Conservation (phyloP, 2,797 vertebrate species). For the Hoplostethus mediterraneus region DNA sequence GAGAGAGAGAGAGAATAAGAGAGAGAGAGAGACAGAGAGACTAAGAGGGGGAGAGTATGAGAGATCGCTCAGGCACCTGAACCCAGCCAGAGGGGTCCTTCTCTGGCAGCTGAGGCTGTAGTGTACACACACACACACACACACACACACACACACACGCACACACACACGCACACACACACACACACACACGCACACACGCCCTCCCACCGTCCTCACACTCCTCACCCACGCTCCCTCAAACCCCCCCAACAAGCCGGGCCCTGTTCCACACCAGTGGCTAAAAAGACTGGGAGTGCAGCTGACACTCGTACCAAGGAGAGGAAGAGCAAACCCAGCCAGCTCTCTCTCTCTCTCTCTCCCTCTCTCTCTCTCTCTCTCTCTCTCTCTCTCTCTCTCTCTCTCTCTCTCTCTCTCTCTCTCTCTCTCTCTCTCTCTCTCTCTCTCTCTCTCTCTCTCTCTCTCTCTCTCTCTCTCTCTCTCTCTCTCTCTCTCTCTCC, state of each 20-base stretch:
- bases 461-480: background rate
- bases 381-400: constrained; percentile 8
- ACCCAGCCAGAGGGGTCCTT: constrained; percentile 52
- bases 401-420: constrained; percentile 27
- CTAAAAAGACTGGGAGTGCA: constrained; percentile 75
- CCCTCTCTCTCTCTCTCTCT: background rate
- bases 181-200: background rate
- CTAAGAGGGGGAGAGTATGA: constrained; percentile 17
- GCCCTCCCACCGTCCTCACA: constrained; percentile 28
- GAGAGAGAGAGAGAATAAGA: background rate
- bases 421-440: constrained; percentile 27
- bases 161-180: constrained; percentile 1
- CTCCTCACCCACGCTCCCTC: constrained; percentile 49
- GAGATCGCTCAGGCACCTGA: constrained; percentile 58
- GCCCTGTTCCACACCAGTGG: constrained; percentile 76
- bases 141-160: constrained; percentile 11
- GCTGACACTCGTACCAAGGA: constrained; percentile 78
- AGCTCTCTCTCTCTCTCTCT: constrained; percentile 38
- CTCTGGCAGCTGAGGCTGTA: constrained; percentile 54
- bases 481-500: constrained; percentile 23
- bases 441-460: constrained; percentile 19
- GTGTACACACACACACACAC: constrained; percentile 30
- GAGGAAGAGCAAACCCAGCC: constrained; percentile 65
- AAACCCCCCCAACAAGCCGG: constrained; percentile 59
- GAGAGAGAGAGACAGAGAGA: background rate